Evolutionary conservation across 2,888 invertebrate species (phyloP), one percentile per base, ranked within the genome.

Genomic region (Phaedon cochleariae): DNA sequence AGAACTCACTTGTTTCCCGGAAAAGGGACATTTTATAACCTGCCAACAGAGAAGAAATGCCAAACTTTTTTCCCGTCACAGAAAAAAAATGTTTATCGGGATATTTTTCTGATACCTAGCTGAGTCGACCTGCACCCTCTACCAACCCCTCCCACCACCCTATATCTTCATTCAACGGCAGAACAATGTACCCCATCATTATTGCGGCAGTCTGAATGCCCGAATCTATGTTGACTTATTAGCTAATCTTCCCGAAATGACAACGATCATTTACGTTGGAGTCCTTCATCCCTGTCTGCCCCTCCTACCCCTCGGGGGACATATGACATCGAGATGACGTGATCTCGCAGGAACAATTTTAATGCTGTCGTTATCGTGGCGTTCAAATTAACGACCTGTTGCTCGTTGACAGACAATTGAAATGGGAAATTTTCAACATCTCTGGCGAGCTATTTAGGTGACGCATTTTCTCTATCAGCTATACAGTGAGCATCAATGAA

Each of bases 211-310:
- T 65, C 72, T 76, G 75, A 79, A 80, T 81, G 79, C 34, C 29
- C 34, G 76, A 77, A 77, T 75, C 41, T 76, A 74, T 82, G 82
- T 83, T 83, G 82, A 82, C 82, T 80, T 81, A 79, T 81, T 80
- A 79, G 82, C 79, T 83, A 79, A 83, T 82, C 82, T 79, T 73
- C 71, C 71, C 73, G 70, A 77, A 81, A 81, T 82, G 81, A 82
- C 81, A 81, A 80, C 77, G 79, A 78, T 80, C 80, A 81, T 80
- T 81, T 79, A 72, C 73, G 74, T 69, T 72, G 72, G 68, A 70
- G 72, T 34, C 31, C 31, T 34, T 10, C 31, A n/a, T n/a, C n/a
- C n/a, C n/a, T n/a, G n/a, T n/a, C n/a, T n/a, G n/a, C 31, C 6
- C 31, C 10, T 10, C 31, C 31, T 10, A 34, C 31, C 31, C 41